Base-by-base conservation (phyloP, 2,797 vertebrate species). In the Babyrousa celebensis region DNA sequence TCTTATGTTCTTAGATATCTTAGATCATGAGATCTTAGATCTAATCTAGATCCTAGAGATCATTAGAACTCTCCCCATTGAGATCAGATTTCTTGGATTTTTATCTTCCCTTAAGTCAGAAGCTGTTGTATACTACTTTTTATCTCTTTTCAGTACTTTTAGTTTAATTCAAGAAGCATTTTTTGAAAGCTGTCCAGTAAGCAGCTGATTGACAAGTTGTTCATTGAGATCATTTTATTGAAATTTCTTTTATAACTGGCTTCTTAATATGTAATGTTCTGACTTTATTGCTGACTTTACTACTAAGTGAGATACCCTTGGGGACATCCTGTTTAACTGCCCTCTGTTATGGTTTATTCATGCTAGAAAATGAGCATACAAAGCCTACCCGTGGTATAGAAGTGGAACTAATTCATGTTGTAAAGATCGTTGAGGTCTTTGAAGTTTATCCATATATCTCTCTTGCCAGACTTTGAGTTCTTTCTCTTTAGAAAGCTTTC, bases 401-500 rank as follows among this genome's bases (percentile, higher is more conserved):
- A 29, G 32, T 96, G 63, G 43, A 67, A 89, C 70, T 75, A 79
- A 89, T 85, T 93, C 43, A 29, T 88, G 72, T 87, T 87, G 20
- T 87, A 86, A 78, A 92, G 56, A 72, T 93, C 56, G 29, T 40
- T 92, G 88, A 94, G 15, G 27, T 72, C 83, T 77, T 94, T 71
- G 96, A 82, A 84, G 56, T 20, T 86, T 96, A 43, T 75, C 70
- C 89, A 10, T 89, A 4, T 91, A 67, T 88, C 25, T 89, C 68
- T 96, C 86, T 96, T 96, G 82, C 79, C 93, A 84, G 20, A 93
- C 80, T 77, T 71, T 67, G 17, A 82, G 48, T 85, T 94, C 21
- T 85, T 80, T 85, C 71, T 91, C 40, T 97, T 96, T 70, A 84
- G 70, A 86, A 93, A 91, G 71, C 17, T 94, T 95, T 95, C 78